Conservation (phyloP, 1,140 invertebrate species). For the Physella acuta region DNA sequence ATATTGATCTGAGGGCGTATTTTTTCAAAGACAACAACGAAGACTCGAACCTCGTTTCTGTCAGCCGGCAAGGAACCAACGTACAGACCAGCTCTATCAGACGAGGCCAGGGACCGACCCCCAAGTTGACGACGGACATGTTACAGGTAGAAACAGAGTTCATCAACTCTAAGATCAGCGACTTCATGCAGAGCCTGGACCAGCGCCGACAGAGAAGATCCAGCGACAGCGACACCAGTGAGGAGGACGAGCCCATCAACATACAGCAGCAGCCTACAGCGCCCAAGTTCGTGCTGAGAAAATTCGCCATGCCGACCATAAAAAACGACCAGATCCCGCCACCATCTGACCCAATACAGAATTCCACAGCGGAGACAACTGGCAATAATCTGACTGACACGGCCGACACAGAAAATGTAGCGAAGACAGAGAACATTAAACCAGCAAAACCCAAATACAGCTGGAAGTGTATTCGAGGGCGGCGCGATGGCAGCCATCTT, state of each 20-base stretch:
- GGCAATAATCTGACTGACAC: not conserved
- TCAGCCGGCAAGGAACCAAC: not conserved
- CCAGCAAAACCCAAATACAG: constrained; percentile 27
- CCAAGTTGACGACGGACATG: constrained; percentile 38
- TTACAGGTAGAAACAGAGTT: constrained; percentile 35
- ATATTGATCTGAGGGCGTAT: constrained; percentile 25
- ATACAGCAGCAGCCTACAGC: not conserved
- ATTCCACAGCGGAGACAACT: not conserved
- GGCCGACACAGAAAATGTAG: no score
- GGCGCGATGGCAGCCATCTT: not conserved
- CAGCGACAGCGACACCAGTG: not conserved
- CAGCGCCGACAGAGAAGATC: constrained; percentile 1
- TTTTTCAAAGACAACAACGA: not conserved
- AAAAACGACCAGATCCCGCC: not conserved
- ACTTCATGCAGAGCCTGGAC: constrained; percentile 32
- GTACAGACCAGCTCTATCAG: not conserved
- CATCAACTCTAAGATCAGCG: constrained; percentile 40
- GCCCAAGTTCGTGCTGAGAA: not conserved
- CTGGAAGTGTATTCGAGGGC: constrained; percentile 32
- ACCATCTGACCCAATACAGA: not conserved
- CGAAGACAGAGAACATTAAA: constrained; percentile 5
- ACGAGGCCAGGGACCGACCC: constrained; percentile 14
- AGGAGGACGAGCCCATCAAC: not conserved
- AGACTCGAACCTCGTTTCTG: not conserved
- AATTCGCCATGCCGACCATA: not conserved